Conservation (phyloP, 2,888 invertebrate species). For the Trachelus iudaicus region DNA sequence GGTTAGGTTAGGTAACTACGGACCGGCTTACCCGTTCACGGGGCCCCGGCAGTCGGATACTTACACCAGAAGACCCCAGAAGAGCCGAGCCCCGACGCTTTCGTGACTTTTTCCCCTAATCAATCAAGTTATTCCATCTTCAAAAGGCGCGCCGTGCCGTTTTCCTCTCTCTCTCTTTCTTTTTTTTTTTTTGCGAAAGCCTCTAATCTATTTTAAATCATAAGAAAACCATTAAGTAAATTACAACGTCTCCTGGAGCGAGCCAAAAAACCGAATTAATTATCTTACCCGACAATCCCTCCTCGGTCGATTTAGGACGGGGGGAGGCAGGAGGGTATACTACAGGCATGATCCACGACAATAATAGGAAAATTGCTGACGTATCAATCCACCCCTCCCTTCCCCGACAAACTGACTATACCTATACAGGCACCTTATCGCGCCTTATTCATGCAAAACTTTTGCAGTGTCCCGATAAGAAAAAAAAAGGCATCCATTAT, state of each 20-base stretch:
- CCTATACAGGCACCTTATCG: not conserved
- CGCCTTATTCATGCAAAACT: not conserved
- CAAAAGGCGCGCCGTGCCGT: constrained; percentile 28
- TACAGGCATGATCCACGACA: not conserved
- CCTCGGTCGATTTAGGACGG: not conserved
- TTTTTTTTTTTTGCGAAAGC: constrained; percentile 20
- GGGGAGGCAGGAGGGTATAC: not conserved
- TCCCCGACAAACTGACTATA: not conserved
- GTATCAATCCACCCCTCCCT: not conserved
- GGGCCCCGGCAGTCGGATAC: not conserved
- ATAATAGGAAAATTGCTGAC: not conserved
- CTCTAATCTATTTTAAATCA: constrained; percentile 31
- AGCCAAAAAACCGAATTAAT: constrained; percentile 14
- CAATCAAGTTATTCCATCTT: constrained; percentile 45
- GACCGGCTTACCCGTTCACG: constrained; percentile 23
- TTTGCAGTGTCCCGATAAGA: not conserved
- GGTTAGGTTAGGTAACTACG: constrained; percentile 23
- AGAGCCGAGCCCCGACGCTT: constrained; percentile 6
- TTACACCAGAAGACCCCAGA: not conserved
- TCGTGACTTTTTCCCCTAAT: constrained; percentile 30
- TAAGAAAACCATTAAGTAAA: constrained; percentile 39
- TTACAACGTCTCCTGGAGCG: constrained; percentile 20
- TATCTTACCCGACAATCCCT: constrained; percentile 2
- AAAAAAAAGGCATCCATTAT: not conserved
- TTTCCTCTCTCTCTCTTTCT: constrained; percentile 11